Evolutionary conservation across 2,888 invertebrate species (phyloP), one percentile per base, ranked within the genome.

Genomic region (Eupithecia dodoneata): DNA sequence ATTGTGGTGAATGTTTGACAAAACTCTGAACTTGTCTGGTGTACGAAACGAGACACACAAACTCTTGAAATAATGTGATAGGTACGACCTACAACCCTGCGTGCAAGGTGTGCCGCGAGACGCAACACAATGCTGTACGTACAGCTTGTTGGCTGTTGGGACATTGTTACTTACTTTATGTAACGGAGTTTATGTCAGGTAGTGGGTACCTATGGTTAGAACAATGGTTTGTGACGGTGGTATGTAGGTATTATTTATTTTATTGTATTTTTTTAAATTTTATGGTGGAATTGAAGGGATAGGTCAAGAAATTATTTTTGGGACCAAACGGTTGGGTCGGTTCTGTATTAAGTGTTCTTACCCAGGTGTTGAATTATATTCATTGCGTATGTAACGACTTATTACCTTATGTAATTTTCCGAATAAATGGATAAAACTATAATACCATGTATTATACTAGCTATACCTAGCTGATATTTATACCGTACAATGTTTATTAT

Each of bases 341-440:
- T 55, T 55, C n/a, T n/a, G 55, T 55, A 55, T 55, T 55, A 55
- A 55, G 52, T 55, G 52, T 55, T n/a, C 52, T 55, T 55, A 55
- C 15, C 52, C 6, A 7, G 6, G n/a, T 55, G 15, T n/a, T 55
- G 55, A 55, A 55, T n/a, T 55, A 2, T n/a, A n/a, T 52, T n/a
- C 15, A 52, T 49, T n/a, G 52, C n/a, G n/a, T n/a, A 6, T 15
- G n/a, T 52, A 15, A 52, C 52, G 5, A 52, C 13, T 15, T 15
- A 15, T 1, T 44, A 44, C 2, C 44, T 44, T 44, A 44, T 6
- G 7, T 44, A 7, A 44, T 44, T 0, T 30, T 30, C 30, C 30
- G 7, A 44, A 6, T 44, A 44, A 6, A 44, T 7, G 44, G 7
- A 44, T 44, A 44, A 2, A 7, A 7, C 44, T 4, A 44, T 44